Evolutionary conservation across 2,888 invertebrate species (phyloP).

Genomic region (Nomada ferruginata): DNA sequence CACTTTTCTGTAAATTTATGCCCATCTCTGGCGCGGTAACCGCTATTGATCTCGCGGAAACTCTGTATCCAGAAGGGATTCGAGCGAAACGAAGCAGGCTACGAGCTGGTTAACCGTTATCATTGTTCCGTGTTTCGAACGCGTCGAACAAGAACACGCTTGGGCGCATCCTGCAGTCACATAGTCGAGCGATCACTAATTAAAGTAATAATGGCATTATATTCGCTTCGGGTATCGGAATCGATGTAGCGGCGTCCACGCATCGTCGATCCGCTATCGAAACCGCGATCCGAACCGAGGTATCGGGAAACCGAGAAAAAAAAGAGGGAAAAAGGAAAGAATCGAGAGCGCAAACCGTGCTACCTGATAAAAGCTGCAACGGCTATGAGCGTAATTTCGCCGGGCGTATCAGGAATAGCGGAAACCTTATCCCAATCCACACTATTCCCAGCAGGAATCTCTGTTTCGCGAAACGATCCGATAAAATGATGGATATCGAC

Average conservation of each 20-base stretch:
- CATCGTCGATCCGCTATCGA: constrained; percentile 65
- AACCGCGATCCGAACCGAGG: background rate
- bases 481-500: constrained; percentile 22
- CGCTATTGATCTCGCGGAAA: background rate
- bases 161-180: constrained; percentile 55
- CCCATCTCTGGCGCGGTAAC: background rate
- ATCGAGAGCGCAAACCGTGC: constrained; percentile 2
- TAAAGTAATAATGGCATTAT: constrained; percentile 72
- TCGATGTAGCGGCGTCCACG: constrained; percentile 67
- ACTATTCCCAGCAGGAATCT: background rate
- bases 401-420: constrained; percentile 21
- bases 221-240: constrained; percentile 56
- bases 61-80: background rate
- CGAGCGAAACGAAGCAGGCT: background rate
- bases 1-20: background rate
- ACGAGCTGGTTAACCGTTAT: constrained; percentile 49
- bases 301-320: background rate
- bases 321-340: constrained; percentile 1
- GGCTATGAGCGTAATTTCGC: constrained; percentile 2
- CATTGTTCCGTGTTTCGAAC: constrained; percentile 33
- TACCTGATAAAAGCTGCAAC: constrained; percentile 6
- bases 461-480: background rate
- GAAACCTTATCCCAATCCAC: constrained; percentile 19
- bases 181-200: constrained; percentile 70
- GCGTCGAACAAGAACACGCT: constrained; percentile 38